Percentiles rank a stretch among this genome's conserved stretches.
Evolutionary conservation across 1,140 invertebrate genomes (phyloP).

Genomic region (Calosoma granatense): DNA sequence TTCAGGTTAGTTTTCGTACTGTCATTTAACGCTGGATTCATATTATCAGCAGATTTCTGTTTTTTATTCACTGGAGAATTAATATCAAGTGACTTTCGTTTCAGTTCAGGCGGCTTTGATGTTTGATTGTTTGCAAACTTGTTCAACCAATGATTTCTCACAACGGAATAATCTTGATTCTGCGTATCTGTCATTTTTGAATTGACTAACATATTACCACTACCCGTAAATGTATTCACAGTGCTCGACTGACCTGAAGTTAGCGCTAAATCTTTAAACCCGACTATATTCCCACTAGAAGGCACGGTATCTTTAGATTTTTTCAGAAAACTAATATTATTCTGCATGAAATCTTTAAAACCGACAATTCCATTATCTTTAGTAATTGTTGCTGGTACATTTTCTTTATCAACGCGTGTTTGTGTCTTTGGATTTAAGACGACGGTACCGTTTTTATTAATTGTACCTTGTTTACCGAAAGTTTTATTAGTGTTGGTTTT

Average conservation of each 20-base stretch:
- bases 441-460: conserved; percentile 18
- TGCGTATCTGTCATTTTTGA: background rate
- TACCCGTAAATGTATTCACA: conserved; percentile 24
- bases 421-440: conserved; percentile 15
- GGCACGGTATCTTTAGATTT: conserved; percentile 18
- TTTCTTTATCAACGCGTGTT: background rate
- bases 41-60: conserved; percentile 14
- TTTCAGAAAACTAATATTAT: conserved; percentile 26
- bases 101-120: conserved; percentile 10
- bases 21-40: conserved; percentile 18
- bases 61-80: conserved; percentile 7
- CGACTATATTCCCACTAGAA: conserved; percentile 22
- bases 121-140: conserved; percentile 28
- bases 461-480: conserved; percentile 14
- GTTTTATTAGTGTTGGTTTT: conserved; percentile 8
- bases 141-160: conserved; percentile 43
- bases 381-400: background rate
- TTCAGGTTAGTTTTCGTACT: conserved; percentile 14
- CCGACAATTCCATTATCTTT: background rate
- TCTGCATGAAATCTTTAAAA: conserved; percentile 12
- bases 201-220: background rate
- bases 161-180: conserved; percentile 24
- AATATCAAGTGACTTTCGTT: conserved; percentile 10
- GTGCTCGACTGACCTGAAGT: no score
- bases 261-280: conserved; percentile 16